Conservation (phyloP, 2,888 invertebrate species). For the Adineta ricciae region DNA sequence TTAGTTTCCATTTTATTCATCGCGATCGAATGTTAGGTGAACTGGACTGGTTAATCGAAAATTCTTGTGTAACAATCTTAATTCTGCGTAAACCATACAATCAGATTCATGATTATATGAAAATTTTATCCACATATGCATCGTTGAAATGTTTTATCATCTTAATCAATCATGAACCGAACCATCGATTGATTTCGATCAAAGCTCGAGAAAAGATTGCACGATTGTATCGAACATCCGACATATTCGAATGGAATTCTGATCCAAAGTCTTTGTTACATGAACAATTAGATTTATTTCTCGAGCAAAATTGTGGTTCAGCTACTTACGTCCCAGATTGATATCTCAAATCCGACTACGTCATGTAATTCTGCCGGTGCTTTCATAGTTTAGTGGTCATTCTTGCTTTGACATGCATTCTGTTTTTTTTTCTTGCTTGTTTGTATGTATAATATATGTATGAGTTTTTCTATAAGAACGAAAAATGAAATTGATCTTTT, state of each 20-base stretch:
- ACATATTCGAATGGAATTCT: background rate
- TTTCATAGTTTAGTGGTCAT: background rate
- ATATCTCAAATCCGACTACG: background rate
- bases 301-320: constrained; percentile 18
- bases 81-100: background rate
- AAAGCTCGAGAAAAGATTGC: background rate
- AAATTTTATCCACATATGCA: background rate
- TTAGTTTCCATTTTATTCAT: constrained; percentile 12
- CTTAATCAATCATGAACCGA: background rate
- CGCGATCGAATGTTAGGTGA: constrained; percentile 13
- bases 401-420: background rate
- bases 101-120: constrained; percentile 19
- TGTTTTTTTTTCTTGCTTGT: background rate
- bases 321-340: background rate
- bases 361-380: background rate
- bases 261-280: background rate
- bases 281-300: constrained; percentile 15
- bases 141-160: background rate
- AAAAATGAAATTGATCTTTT: too few species aligned
- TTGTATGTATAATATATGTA: background rate
- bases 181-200: background rate
- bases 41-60: background rate
- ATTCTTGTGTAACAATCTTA: background rate
- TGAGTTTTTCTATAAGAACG: too few species aligned
- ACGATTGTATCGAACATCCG: background rate